Evolutionary conservation across 2,113 vertebrate genomes (phyloP), one percentile per base, ranked within the genome.

Genomic region (Jacana jacana): DNA sequence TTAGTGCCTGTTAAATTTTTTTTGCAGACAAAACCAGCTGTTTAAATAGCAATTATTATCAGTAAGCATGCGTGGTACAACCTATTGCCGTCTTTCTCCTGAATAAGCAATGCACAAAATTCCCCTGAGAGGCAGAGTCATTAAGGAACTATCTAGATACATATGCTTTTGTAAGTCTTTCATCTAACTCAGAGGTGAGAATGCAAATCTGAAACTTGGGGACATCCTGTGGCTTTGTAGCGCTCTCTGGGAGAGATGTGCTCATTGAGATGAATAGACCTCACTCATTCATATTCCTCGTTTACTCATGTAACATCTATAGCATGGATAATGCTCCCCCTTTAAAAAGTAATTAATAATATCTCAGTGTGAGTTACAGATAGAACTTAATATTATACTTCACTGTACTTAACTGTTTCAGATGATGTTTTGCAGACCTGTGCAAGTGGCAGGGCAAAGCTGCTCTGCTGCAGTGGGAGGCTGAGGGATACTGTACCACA

Each of bases 281-380:
- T 87, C 89, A 75, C 63, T 93, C 95, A 89, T 97, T 96, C 94
- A 93, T 68, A 93, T 94, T 86, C 65, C 92, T 76, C 5, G 1
- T 96, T 94, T 95, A 76, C 88, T 95, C 86, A 89, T 89, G 78
- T 78, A 94, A 94, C 71, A 75, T 94, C 94, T 96, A 91, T 89
- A 70, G 57, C 75, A 90, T 63, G 61, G 88, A 80, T 88, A 80
- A 88, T 82, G 39, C 82, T 93, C 84, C 75, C 40, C 60, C 54
- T 92, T 94, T 93, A 96, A 60, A 63, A 91, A 75, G 77, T 82
- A 58, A 91, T 82, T 92, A 79, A 79, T 76, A 89, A 81, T 31
- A 88, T 42, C 75, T 90, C 75, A 35, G 66, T 46, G 54, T 55
- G 60, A 93, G 49, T 55, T 93, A 85, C 68, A 60, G 88, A 44